Base-by-base conservation (phyloP, 2,113 vertebrate genomes). In the Brienomyrus brachyistius region DNA sequence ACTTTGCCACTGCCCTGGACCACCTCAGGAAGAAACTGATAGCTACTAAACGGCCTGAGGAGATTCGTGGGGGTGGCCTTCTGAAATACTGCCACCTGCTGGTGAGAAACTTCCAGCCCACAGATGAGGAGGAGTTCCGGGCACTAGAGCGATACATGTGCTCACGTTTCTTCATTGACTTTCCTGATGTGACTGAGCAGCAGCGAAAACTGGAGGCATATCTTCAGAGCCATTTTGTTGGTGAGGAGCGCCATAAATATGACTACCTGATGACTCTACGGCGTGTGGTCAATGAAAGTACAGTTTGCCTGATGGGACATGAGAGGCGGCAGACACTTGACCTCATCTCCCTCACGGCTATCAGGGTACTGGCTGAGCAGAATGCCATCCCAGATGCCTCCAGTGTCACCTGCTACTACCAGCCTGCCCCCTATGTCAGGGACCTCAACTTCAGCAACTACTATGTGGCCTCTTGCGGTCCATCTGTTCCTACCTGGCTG, bases 381-480 rank as follows among this genome's bases (percentile, higher is more conserved):
- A 99, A 98, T 70, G 95, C 97, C 94, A 98, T 99, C 92, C 98
- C 98, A 0, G 97, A 96, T 0, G 97, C 97, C 7, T 98, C 97
- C 91, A 99, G 96, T 0, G 98, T 99, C 91, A 99, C 98, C 90
- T 99, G 98, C 88, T 99, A 98, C 92, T 99, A 99, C 92, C 98
- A 99, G 94, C 98, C 98, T 0, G 98, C 98, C 4, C 98, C 98
- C 0, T 99, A 99, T 0, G 97, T 98, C 91, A 96, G 97, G 0
- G 98, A 99, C 48, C 96, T 95, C 88, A 99, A 99, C 96, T 99
- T 99, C 96, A 99, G 96, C 96, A 98, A 98, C 95, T 99, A 99
- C 94, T 99, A 99, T 11, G 95, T 99, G 90, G 97, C 98, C 1
- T 92, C 95, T 3, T 97, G 96, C 93, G 97, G 97, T 94, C 97